Evolutionary conservation across 2,113 vertebrate genomes (phyloP).

Genomic region (Isichthys henryi): DNA sequence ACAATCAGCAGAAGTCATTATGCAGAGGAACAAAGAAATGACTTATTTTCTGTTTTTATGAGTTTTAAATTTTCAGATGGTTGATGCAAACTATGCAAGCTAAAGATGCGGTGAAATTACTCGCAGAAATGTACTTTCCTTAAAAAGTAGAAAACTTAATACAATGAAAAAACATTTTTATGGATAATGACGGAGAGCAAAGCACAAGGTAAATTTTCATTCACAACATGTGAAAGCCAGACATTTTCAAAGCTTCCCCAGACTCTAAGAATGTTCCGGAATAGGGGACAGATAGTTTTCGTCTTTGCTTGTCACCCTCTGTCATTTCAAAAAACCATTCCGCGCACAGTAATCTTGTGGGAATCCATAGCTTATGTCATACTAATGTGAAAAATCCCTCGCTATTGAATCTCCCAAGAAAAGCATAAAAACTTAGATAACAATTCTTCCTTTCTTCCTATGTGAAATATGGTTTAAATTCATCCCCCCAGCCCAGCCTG

Average conservation of each 20-base stretch:
- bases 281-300: background rate
- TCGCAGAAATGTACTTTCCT: background rate
- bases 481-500: background rate
- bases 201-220: conserved; percentile 18
- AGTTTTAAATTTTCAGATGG: conserved; percentile 22
- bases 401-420: background rate
- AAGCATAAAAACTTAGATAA: background rate
- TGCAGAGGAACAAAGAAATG: conserved; percentile 9
- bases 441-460: background rate
- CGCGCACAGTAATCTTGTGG: background rate
- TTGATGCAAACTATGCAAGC: conserved; percentile 4
- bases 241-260: background rate
- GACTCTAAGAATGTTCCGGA: background rate
- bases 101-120: background rate
- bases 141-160: too few relatives aligned
- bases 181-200: conserved; percentile 1
- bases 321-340: background rate
- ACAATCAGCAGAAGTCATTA: background rate
- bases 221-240: conserved; percentile 7
- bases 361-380: background rate
- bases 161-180: conserved; percentile 4
- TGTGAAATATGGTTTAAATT: background rate
- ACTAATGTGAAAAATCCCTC: conserved; percentile 1
- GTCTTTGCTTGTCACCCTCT: background rate
- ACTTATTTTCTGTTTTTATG: background rate